Conservation (phyloP, 1,140 invertebrate species). For the Adoxophyes honmai region DNA sequence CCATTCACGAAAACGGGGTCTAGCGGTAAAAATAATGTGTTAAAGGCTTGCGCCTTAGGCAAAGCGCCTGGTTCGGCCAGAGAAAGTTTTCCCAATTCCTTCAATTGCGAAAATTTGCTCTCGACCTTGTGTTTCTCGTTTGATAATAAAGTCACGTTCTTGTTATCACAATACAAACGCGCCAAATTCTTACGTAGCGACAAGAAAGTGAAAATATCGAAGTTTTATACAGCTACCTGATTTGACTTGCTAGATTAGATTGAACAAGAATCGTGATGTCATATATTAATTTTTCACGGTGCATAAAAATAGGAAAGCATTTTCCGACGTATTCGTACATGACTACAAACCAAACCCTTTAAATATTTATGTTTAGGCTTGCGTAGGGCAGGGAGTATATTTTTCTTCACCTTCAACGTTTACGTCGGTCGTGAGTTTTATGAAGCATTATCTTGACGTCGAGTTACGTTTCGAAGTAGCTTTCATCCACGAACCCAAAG, state of each 20-base stretch:
- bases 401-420: not conserved
- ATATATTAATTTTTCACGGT: no score
- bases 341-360: no score
- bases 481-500: no score
- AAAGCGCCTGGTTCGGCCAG: not conserved
- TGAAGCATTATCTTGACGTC: not conserved
- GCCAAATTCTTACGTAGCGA: not conserved
- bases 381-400: no score
- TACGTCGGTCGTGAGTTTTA: not conserved
- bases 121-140: not conserved
- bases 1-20: slow-evolving; percentile 7
- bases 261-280: no score
- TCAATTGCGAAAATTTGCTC: not conserved
- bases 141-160: slow-evolving; percentile 11
- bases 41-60: slow-evolving; percentile 11
- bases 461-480: no score
- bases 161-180: slow-evolving; percentile 9
- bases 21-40: not conserved
- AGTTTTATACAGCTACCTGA: no score
- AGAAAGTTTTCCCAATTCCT: not conserved
- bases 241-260: no score
- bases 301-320: no score
- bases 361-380: no score
- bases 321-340: no score
- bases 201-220: not conserved